These are phyloP conservation scores for Sussaba pulchella DNA, from an alignment of 2,888 invertebrate genomes.

Conservation along the genomic window DNA sequence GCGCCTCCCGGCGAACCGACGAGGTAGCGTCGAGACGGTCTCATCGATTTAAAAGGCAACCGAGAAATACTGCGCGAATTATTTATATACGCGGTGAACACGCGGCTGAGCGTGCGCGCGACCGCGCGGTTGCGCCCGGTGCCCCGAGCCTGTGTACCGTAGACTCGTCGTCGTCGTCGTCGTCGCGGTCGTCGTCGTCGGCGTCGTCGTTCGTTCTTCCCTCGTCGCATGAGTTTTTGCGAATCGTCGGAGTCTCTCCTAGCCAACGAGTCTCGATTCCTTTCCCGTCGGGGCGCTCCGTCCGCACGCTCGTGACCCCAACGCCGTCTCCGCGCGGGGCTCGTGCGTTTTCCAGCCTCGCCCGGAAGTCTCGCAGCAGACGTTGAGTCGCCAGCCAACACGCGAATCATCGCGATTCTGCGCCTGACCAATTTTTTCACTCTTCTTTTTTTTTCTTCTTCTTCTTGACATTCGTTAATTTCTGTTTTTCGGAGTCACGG, in stretches of 20 bases:
- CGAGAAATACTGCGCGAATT: slow-evolving; percentile 67
- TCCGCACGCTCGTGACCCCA: background rate
- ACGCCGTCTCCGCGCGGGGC: background rate
- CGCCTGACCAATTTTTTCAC: background rate
- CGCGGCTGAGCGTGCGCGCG: slow-evolving; percentile 40
- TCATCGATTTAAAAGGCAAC: slow-evolving; percentile 75
- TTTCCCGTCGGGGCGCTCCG: background rate
- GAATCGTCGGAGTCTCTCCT: background rate
- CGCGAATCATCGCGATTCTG: background rate
- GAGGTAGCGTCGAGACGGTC: slow-evolving; percentile 73
- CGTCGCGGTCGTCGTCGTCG: slow-evolving; percentile 25
- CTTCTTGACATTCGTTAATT: background rate
- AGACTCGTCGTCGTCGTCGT: slow-evolving; percentile 10
- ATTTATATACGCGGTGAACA: slow-evolving; percentile 64
- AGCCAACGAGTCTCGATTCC: too few relatives aligned
- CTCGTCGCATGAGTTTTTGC: slow-evolving; percentile 35
- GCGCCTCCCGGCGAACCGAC: too few relatives aligned
- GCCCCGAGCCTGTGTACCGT: background rate
- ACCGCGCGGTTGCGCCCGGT: slow-evolving; percentile 5
- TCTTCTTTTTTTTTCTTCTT: background rate
- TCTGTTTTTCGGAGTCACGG: background rate
- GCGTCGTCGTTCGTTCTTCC: slow-evolving; percentile 17
- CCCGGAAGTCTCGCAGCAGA: background rate
- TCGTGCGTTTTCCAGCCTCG: background rate
- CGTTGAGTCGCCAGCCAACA: background rate